These are phyloP conservation scores for Mormyrops boulengeri DNA, from an alignment of 2,797 vertebrate genomes.

Conservation along the genomic window DNA sequence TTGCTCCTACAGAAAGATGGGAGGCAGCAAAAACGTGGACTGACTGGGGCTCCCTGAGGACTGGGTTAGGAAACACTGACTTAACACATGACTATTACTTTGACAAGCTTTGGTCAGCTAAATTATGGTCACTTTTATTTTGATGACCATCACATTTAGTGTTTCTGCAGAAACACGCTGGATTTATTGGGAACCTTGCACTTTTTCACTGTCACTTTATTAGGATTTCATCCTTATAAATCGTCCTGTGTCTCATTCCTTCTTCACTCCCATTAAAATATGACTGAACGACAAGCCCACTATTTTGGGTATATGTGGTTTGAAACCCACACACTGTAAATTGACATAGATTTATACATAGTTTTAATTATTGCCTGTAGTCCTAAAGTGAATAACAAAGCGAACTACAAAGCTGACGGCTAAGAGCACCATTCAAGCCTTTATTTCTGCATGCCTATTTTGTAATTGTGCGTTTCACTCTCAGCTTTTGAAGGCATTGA, in stretches of 20 bases:
- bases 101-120: neutral
- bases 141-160: neutral
- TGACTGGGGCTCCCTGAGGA: neutral
- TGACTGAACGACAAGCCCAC: neutral
- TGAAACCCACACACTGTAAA: neutral
- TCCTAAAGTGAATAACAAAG: neutral
- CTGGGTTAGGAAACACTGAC: neutral
- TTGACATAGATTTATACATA: neutral
- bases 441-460: neutral
- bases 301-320: neutral
- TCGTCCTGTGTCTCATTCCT: neutral
- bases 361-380: neutral
- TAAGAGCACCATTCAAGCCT: neutral
- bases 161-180: constrained; percentile 29
- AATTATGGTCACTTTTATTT: neutral
- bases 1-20: neutral
- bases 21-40: neutral
- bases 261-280: neutral
- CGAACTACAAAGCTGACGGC: neutral
- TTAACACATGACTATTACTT: neutral
- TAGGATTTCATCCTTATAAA: neutral
- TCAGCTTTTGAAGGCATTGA: neutral
- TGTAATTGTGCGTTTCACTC: neutral
- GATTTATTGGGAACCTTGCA: constrained; percentile 29
- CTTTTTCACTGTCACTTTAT: constrained; percentile 4